These are phyloP conservation scores for Nomada flava DNA, from an alignment of 2,888 invertebrate species.

Conservation along the genomic window DNA sequence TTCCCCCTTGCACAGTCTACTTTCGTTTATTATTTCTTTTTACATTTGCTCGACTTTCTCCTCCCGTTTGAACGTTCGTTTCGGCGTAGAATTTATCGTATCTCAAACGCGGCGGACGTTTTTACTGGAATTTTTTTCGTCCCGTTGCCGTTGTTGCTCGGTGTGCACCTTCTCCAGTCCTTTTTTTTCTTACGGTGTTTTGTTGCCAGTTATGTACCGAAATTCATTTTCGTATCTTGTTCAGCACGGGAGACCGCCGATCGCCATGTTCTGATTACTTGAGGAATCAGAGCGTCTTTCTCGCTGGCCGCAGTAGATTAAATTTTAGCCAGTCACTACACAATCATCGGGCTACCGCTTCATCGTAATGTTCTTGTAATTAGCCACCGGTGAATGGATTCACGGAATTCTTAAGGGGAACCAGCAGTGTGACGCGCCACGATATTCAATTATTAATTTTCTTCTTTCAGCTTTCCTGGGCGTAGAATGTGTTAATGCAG, in stretches of 20 bases:
- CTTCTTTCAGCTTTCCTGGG: not conserved
- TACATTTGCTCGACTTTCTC: slow-evolving; percentile 45
- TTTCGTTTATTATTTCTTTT: slow-evolving; percentile 36
- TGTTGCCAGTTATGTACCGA: slow-evolving; percentile 4
- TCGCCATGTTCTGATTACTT: slow-evolving; percentile 71
- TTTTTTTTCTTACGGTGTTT: slow-evolving; percentile 6
- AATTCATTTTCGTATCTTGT: slow-evolving; percentile 59
- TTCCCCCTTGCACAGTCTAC: slow-evolving; percentile 18
- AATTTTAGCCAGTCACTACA: slow-evolving; percentile 61
- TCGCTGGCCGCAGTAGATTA: slow-evolving; percentile 54
- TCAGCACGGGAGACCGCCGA: slow-evolving; percentile 57
- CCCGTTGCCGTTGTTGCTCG: no score
- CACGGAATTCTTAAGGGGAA: slow-evolving; percentile 29
- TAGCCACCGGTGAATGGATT: slow-evolving; percentile 52
- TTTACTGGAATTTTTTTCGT: not conserved
- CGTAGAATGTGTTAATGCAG: no score
- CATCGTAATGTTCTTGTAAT: slow-evolving; percentile 55
- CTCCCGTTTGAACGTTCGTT: not conserved
- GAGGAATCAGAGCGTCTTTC: slow-evolving; percentile 71
- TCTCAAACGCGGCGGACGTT: no score
- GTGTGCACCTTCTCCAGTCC: not conserved
- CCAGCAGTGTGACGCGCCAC: not conserved
- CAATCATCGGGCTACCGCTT: slow-evolving; percentile 39
- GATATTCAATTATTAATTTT: no score
- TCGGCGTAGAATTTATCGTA: not conserved